Evolutionary conservation across 2,888 invertebrate genomes (phyloP).

Genomic region (Meghimatium bilineatum): DNA sequence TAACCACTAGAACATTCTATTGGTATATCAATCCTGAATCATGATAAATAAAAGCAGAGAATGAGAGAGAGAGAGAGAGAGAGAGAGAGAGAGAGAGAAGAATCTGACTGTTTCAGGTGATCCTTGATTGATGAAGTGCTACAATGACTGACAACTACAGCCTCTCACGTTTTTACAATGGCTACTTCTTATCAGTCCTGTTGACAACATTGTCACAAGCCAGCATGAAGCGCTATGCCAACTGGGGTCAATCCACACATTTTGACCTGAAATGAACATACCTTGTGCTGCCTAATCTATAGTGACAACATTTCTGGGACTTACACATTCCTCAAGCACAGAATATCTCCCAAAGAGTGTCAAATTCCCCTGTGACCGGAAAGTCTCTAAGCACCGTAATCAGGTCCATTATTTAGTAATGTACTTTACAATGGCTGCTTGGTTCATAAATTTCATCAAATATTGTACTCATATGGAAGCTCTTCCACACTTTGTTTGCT

Average conservation of each 20-base stretch:
- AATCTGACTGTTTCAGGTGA: background rate
- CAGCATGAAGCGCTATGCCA: constrained; percentile 1
- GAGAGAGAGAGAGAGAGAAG: background rate
- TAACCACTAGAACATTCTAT: background rate
- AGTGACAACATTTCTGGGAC: constrained; percentile 4
- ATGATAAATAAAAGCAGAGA: background rate
- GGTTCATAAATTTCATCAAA: constrained; percentile 28
- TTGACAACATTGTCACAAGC: background rate
- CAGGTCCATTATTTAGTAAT: constrained; percentile 23
- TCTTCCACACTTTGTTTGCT: background rate
- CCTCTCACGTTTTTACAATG: background rate
- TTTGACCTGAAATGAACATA: constrained; percentile 11
- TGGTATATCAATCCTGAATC: background rate
- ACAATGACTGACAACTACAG: constrained; percentile 17
- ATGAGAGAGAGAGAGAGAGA: background rate
- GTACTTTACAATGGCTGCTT: constrained; percentile 20
- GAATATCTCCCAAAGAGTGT: constrained; percentile 1
- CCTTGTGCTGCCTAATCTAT: constrained; percentile 23
- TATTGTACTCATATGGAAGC: background rate
- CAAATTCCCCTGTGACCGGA: background rate
- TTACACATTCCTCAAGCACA: constrained; percentile 14
- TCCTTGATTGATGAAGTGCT: constrained; percentile 10
- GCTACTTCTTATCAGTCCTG: constrained; percentile 12
- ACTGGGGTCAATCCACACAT: background rate
- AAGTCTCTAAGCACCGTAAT: constrained; percentile 19